Base-by-base conservation (phyloP, 2,888 invertebrate genomes). In the Monoplex corrugatus region DNA sequence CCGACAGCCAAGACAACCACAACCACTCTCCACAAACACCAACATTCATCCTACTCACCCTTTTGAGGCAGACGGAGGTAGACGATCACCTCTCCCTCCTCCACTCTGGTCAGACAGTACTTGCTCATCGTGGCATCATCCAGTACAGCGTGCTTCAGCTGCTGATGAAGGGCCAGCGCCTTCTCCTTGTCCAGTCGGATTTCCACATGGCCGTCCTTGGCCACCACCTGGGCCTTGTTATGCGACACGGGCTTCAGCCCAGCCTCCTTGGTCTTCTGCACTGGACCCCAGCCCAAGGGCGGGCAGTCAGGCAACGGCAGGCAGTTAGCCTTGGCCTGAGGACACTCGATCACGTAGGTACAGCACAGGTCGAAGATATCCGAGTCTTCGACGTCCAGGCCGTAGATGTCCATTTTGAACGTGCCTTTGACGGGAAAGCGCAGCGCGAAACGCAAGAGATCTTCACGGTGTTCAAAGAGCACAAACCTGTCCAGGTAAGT, bases 341-440 rank as follows among this genome's bases (percentile, higher is more conserved):
- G 90, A 90, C 95, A 95, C 63, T 93, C 90, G 43, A 95, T 94
- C 32, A 95, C 91, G 91, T 95, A 95, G 32, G 95, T 94, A 90
- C 95, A 95, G 16, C 94, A 93, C 84, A 95, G 91, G 89, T 95
- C 95, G 90, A 95, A 94, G 38, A 94, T 92, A 87, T 94, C 94
- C 35, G 94, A 94, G 87, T 93, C 92, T 5, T 90, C 89, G 2
- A 92, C 89, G 90, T 95, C 94, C 84, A 94, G 91, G 13, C 95
- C 95, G 91, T 95, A 95, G 38, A 95, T 92, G 90, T 95, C 95
- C 93, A 95, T 91, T 91, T 95, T 95, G 90, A 94, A 95, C 75
- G 90, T 93, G 0, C 95, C 95, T 57, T 90, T 92, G 10, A 94
- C 90, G 0, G 95, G 95, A 87, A 95, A 95, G 38, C 94, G 90